Base-by-base conservation (phyloP, 2,888 invertebrate species). In the Epicampocera succincta region DNA sequence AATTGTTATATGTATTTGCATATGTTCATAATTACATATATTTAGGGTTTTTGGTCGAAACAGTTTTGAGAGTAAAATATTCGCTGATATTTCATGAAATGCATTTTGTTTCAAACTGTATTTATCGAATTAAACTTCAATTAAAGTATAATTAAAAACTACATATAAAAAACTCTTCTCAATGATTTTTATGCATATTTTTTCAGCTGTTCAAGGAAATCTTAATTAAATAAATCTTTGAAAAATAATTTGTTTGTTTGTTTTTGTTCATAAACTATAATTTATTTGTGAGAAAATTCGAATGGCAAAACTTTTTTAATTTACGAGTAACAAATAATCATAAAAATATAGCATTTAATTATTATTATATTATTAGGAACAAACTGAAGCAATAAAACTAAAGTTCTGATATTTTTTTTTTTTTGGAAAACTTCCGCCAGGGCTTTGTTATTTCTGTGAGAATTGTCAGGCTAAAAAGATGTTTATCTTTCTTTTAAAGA, bases 231-330 rank as follows among this genome's bases (percentile, higher is more conserved):
- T 44, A 42, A 50, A 61, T n/a, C 12, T 71, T 72, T 19, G 29
- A 42, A 63, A 33, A 54, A 21, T 38, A 44, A 63, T 54, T 73
- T 72, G 33, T 33, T 29, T 6, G 29, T 29, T 72, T 50, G 13
- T 69, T 44, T 61, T 61, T 69, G 17, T 54, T 69, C 19, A 61
- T 69, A 63, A 60, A 52, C 54, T 54, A 69, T 61, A 76, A 69
- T 69, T 69, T 52, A 61, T 46, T 61, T 76, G 61, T 76, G 76
- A 46, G 69, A 76, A 69, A 61, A 29, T 76, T 46, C 19, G 61
- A 54, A 61, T 50, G 12, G 13, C n/a, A 3, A 29, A 1, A 40
- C 52, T 38, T 52, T 52, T 48, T 66, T 50, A 33, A 33, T 17
- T 56, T 2, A n/a, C n/a, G n/a, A n/a, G n/a, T n/a, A 75, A 42